Evolutionary conservation across 2,113 vertebrate species (phyloP).

Genomic region (Pithys albifrons): DNA sequence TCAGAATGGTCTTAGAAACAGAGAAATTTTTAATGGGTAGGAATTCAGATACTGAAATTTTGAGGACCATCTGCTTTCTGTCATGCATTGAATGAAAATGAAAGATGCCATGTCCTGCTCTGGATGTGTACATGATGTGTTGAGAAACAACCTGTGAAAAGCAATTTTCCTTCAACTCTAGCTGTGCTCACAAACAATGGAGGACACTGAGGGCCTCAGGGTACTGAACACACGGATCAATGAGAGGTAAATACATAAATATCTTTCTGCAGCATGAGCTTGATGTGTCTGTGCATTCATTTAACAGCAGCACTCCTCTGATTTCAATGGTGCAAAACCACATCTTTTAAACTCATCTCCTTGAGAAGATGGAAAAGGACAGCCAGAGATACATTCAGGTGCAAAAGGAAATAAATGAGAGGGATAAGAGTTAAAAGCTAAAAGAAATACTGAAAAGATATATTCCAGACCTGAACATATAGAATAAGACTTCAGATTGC

Average conservation of each 20-base stretch:
- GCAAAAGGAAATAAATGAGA: background rate
- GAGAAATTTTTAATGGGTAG: background rate
- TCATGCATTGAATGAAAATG: background rate
- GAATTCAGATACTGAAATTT: background rate
- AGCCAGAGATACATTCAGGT: background rate
- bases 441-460: background rate
- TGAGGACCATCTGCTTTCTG: background rate
- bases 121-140: fast-evolving
- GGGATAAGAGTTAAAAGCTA: background rate
- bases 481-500: background rate
- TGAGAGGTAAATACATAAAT: background rate
- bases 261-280: background rate
- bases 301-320: background rate
- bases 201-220: background rate
- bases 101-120: background rate
- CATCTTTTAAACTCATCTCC: background rate
- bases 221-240: background rate
- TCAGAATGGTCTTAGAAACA: background rate
- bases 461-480: background rate
- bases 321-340: background rate
- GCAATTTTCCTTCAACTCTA: background rate
- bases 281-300: background rate
- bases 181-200: background rate
- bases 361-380: background rate
- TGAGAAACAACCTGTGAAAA: background rate